phyloP scores from a whole-genome alignment of 2,888 invertebrate species.

The Cinara cedri region DNA sequence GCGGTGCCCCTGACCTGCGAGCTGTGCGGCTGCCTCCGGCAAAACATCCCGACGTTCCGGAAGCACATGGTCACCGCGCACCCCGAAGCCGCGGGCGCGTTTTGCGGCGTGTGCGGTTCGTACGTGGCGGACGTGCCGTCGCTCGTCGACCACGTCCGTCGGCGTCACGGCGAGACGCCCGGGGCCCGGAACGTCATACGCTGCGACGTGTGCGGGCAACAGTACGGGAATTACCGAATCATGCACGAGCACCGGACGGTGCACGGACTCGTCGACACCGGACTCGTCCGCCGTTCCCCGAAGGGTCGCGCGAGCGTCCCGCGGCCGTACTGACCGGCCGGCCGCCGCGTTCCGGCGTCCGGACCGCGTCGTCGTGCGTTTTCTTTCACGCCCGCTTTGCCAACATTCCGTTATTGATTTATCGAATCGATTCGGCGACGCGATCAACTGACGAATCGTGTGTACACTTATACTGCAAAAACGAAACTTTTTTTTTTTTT shows the following conservation, averaged over 20 bases:
- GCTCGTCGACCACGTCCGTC: background rate
- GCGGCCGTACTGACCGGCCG: too few relatives aligned
- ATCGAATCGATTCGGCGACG: too few relatives aligned
- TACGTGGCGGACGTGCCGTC: constrained; percentile 1
- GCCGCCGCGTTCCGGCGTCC: too few relatives aligned
- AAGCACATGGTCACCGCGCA: background rate
- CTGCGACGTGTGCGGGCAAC: constrained; percentile 25
- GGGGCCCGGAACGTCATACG: background rate
- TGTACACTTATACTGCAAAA: too few relatives aligned
- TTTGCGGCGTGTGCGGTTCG: background rate
- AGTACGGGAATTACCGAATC: constrained; percentile 5
- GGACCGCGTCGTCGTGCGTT: too few relatives aligned
- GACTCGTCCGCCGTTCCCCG: too few relatives aligned
- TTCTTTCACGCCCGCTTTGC: too few relatives aligned
- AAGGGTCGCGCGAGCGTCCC: too few relatives aligned
- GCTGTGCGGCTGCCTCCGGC: constrained; percentile 3
- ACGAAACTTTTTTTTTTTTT: too few relatives aligned
- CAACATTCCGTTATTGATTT: too few relatives aligned
- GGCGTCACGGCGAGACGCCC: background rate
- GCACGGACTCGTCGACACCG: background rate
- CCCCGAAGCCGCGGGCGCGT: background rate
- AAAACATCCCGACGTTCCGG: background rate
- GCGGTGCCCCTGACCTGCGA: background rate
- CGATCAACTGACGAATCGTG: too few relatives aligned
- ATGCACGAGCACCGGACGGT: background rate